Base-by-base conservation (phyloP, 2,113 vertebrate species). In the Rousettus leschenaultii region DNA sequence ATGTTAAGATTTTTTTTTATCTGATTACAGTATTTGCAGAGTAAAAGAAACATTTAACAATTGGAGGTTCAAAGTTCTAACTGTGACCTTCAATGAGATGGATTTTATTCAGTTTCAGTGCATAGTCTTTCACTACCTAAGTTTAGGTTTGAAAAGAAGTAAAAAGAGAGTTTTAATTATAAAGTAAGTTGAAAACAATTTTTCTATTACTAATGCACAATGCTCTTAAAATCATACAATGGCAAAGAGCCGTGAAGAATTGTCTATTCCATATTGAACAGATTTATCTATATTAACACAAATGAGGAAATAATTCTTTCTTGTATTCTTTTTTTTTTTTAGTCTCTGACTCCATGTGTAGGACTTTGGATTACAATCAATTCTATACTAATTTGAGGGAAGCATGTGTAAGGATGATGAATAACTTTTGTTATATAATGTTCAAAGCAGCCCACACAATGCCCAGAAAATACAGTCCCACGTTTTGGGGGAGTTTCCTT, bases 51-150 rank as follows among this genome's bases (percentile, higher is more conserved):
- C 65, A 48, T 91, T 97, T 26, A 96, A 89, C 38, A 96, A 71
- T 28, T 84, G 55, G 0, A 16, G 21, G 35, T 45, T 93, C 75
- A 11, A 24, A 55, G 35, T 96, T 96, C 97, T 82, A 86, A 96
- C 79, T 26, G 70, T 87, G 97, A 83, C 93, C 96, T 98, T 97
- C 94, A 96, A 11, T 30, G 70, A 93, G 57, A 85, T 79, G 8
- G 57, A 79, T 92, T 85, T 83, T 3, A 96, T 96, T 98, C 51
- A 84, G 26, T 55, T 86, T 95, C 43, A 35, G 2, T 92, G 73
- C 83, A 89, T 92, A 92, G 73, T 94, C 93, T 94, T 97, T 79
- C 30, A 65, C n/a, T 86, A 89, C 5, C 18, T 90, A 80, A 43
- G 61, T 86, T 73, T n/a, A 68, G 66, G 68, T 85, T 83, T 91